Evolutionary conservation across 2,113 vertebrate species (phyloP).

Genomic region (Sminthopsis crassicaudata): DNA sequence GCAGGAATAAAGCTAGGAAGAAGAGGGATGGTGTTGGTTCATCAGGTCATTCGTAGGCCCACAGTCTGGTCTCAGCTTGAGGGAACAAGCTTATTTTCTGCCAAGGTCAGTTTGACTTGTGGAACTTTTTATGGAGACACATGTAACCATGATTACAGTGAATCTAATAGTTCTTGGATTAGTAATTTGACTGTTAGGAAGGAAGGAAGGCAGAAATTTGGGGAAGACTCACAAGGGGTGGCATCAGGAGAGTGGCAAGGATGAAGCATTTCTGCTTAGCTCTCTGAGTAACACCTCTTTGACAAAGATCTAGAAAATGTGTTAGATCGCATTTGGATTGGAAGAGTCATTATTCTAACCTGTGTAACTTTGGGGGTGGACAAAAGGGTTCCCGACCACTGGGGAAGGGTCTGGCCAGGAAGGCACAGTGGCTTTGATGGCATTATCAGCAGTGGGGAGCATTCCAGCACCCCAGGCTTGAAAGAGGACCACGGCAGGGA

Average conservation of each 20-base stretch:
- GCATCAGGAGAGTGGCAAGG: not conserved
- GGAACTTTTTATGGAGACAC: not conserved
- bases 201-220: not conserved
- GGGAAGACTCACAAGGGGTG: not conserved
- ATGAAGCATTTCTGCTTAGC: not conserved
- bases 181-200: not conserved
- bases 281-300: not conserved
- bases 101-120: not conserved
- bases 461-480: not conserved
- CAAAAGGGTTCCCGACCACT: not conserved
- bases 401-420: not conserved
- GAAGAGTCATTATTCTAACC: not conserved
- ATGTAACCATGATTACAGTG: constrained; percentile 24
- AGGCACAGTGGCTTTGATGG: not conserved
- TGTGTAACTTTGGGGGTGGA: not conserved
- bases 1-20: not conserved
- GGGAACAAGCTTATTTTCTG: constrained; percentile 2
- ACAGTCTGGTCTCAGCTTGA: not conserved
- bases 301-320: not conserved
- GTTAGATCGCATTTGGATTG: not conserved
- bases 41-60: not conserved
- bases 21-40: not conserved
- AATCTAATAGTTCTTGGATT: not conserved
- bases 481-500: not conserved
- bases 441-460: not conserved